Evolutionary conservation across 2,113 vertebrate species (phyloP), one percentile per base, ranked within the genome.

Genomic region (Polypterus senegalus): DNA sequence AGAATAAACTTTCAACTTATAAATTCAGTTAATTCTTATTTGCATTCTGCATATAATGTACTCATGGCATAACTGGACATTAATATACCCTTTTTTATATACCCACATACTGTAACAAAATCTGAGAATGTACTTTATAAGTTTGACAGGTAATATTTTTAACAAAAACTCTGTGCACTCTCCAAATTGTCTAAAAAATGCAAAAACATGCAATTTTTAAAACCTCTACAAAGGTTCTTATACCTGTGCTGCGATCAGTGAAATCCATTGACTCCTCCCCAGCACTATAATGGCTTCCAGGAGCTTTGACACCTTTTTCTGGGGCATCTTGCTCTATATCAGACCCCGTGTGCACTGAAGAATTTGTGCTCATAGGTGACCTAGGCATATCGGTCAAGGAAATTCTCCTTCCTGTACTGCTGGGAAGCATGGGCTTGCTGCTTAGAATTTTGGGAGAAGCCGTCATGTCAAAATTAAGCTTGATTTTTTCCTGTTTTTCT

Each of bases 181-280:
- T 27, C 27, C 27, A 27, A 27, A 27, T 27, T 27, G 27, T 27
- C 2, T 27, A 27, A 27, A 27, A 27, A 27, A 27, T 27, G 27
- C 27, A 27, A 27, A 27, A 27, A 27, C 27, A 27, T 27, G 27
- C 2, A 27, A 27, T 27, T 27, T 27, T 27, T 27, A 27, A 27
- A 27, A 27, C 27, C 27, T 27, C 27, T 27, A 27, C 27, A 27
- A 27, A 27, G 27, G 27, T 27, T 27, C 27, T 27, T 51, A 72
- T 70, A 89, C 88, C 88, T 85, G 84, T 86, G 58, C 74, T 87
- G 71, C 87, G 87, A 79, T 96, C 92, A 57, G 89, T 88, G 63
- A 88, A 97, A 74, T 98, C 94, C 92, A 98, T 92, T 27, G 95
- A 98, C 72, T 98, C 95, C 77, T 98, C 95, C 56, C 94, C 96